Conservation (phyloP, 2,113 vertebrate species). For the Chloebia gouldiae region DNA sequence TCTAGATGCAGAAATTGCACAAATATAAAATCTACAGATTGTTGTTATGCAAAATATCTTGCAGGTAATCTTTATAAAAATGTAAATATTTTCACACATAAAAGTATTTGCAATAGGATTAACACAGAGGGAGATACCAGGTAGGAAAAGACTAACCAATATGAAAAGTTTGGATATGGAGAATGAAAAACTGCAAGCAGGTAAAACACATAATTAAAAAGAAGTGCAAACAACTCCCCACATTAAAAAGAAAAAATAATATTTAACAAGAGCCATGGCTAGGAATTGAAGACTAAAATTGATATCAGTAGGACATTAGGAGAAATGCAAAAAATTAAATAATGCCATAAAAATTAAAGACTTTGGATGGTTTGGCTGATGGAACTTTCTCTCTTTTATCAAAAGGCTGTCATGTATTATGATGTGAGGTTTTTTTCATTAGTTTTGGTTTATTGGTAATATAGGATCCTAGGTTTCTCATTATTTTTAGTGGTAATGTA, state of each 20-base stretch:
- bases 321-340: background rate
- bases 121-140: background rate
- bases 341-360: background rate
- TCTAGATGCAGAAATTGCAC: background rate
- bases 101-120: background rate
- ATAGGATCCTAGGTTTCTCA: background rate
- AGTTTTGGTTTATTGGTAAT: background rate
- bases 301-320: accelerated
- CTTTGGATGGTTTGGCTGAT: background rate
- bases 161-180: background rate
- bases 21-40: background rate
- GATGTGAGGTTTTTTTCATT: background rate
- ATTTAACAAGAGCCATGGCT: background rate
- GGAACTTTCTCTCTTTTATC: background rate
- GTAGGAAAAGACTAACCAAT: background rate
- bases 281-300: background rate
- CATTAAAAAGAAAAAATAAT: background rate
- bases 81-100: background rate
- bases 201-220: background rate
- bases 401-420: background rate
- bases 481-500: background rate
- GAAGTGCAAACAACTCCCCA: background rate
- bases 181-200: background rate
- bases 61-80: background rate
- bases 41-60: background rate